These are phyloP conservation scores for Muscidifurax raptorellus DNA, from an alignment of 1,140 invertebrate species.

Conservation along the genomic window DNA sequence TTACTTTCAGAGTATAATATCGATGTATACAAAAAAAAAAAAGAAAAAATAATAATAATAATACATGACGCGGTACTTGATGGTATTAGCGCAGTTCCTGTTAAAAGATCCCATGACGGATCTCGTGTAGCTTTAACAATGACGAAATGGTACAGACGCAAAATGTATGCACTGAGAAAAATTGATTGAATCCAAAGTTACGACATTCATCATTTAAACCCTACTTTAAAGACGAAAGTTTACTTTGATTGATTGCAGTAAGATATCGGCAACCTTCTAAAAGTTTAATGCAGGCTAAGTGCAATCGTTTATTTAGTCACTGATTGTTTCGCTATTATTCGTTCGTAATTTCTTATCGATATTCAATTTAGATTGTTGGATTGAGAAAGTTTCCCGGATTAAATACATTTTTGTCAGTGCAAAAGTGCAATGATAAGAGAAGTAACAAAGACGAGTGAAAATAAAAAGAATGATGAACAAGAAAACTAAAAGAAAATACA, in stretches of 20 bases:
- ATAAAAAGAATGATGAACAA: background rate
- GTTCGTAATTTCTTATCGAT: background rate
- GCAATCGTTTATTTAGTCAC: too few species aligned
- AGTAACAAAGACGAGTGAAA: background rate
- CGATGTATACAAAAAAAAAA: slow-evolving; percentile 25
- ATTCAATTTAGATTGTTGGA: background rate
- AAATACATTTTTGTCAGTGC: slow-evolving; percentile 15
- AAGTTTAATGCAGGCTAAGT: too few species aligned
- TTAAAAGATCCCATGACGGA: slow-evolving; percentile 32
- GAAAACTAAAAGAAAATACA: slow-evolving; percentile 13
- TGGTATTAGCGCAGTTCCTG: slow-evolving; percentile 45
- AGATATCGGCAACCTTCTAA: background rate
- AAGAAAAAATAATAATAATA: too few species aligned
- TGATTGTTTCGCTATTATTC: too few species aligned
- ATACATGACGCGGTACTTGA: slow-evolving; percentile 43
- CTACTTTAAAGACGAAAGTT: background rate
- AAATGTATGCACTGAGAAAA: slow-evolving; percentile 23
- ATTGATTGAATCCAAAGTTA: background rate
- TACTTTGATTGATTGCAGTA: background rate
- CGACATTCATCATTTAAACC: background rate
- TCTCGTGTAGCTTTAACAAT: slow-evolving; percentile 33
- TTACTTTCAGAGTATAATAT: slow-evolving; percentile 33
- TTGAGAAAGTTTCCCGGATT: background rate
- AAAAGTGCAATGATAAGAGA: background rate
- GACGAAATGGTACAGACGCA: background rate